A percentile compares a stretch with the other conserved stretches of the same genome.
Evolutionary conservation across 1,140 invertebrate genomes (phyloP).

Genomic region (Luehdorfia chinensis): DNA sequence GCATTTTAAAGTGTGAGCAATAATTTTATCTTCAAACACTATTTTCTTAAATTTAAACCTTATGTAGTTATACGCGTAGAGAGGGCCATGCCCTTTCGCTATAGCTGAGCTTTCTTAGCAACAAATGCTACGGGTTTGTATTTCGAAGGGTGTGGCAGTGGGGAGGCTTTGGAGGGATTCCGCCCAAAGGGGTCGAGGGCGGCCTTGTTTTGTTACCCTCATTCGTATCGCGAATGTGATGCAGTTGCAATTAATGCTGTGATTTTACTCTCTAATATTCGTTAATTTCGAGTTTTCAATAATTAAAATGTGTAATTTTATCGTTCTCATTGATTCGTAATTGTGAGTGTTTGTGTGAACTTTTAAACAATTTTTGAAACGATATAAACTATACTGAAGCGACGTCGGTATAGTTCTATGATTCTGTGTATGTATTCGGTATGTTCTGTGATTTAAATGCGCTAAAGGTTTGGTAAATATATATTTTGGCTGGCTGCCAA

Average conservation of each 20-base stretch:
- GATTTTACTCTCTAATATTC: conserved; percentile 23
- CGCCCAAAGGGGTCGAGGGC: conserved; percentile 31
- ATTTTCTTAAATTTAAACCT: no score
- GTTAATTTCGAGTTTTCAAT: conserved; percentile 12
- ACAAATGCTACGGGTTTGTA: conserved; percentile 29
- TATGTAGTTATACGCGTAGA: neutral
- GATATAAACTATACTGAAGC: no score
- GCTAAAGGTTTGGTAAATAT: no score
- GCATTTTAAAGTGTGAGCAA: no score
- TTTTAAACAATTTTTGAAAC: neutral
- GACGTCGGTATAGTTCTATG: no score
- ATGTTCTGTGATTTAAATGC: no score
- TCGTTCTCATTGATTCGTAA: neutral
- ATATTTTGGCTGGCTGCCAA: no score
- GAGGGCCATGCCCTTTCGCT: conserved; percentile 23
- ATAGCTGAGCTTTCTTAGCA: conserved; percentile 31
- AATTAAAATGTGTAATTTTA: no score
- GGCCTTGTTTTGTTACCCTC: conserved; percentile 28
- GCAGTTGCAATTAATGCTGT: conserved; percentile 25
- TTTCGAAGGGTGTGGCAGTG: conserved; percentile 35
- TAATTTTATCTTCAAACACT: no score
- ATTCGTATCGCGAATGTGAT: conserved; percentile 27
- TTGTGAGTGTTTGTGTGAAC: neutral
- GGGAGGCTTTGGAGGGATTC: conserved; percentile 30
- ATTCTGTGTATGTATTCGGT: no score